Conservation (phyloP, 2,797 vertebrate species). For the Spinus olivaceus region DNA sequence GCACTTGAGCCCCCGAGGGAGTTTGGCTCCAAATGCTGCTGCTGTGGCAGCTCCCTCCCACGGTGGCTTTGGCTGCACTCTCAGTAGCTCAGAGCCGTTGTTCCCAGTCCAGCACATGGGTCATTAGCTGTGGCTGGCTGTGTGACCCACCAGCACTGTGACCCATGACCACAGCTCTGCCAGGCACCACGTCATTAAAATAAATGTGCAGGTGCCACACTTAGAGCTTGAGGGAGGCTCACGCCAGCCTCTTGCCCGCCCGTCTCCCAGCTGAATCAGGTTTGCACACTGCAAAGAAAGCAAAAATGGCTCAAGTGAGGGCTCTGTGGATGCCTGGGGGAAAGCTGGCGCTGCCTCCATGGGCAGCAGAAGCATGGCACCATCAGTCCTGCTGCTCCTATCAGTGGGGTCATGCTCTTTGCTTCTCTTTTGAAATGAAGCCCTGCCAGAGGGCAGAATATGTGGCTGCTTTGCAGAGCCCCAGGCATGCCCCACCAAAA, state of each 20-base stretch:
- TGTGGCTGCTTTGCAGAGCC: not conserved
- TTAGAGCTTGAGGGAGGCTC: not conserved
- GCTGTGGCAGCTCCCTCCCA: not conserved
- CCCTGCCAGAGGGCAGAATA: not conserved
- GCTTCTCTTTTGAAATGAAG: not conserved
- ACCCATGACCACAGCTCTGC: not conserved
- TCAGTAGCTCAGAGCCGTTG: not conserved
- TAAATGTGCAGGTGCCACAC: slow-evolving; percentile 26
- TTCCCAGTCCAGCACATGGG: not conserved
- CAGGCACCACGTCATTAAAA: not conserved
- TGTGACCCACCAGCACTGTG: not conserved
- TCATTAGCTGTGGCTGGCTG: not conserved
- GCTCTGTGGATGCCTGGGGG: not conserved
- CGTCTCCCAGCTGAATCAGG: fast-evolving
- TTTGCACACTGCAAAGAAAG: not conserved
- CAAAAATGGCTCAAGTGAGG: not conserved
- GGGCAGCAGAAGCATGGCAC: not conserved
- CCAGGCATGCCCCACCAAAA: not conserved
- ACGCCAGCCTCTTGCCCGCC: not conserved
- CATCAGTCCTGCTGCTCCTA: fast-evolving
- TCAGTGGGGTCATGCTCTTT: not conserved
- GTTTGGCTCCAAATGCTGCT: not conserved
- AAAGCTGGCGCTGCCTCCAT: fast-evolving
- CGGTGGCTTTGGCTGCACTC: not conserved
- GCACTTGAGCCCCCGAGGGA: not conserved